A percentile compares a stretch with the other conserved stretches of the same genome.
Evolutionary conservation across 2,113 vertebrate species (phyloP).

Genomic region (mouse (Mus musculus)): DNA sequence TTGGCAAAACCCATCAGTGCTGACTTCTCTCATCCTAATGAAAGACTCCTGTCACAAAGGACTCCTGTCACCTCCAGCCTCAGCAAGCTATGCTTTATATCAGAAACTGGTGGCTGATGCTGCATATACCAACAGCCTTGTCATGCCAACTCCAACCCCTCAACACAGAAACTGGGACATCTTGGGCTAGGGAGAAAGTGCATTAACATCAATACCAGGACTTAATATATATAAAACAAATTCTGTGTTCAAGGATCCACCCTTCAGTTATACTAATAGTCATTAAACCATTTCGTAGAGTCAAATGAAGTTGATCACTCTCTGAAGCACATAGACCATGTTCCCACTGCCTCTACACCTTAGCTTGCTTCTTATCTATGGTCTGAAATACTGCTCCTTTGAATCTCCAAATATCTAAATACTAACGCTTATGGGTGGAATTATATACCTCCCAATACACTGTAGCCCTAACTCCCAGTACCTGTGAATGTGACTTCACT

Average conservation of each 20-base stretch:
- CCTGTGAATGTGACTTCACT: neutral
- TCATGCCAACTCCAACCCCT: neutral
- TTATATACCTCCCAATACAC: neutral
- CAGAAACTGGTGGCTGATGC: neutral
- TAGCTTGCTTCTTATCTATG: neutral
- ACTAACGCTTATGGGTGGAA: neutral
- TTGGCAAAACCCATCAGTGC: conserved; percentile 11
- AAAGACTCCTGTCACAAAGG: neutral
- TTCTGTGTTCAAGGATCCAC: neutral
- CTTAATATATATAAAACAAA: neutral
- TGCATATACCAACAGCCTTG: neutral
- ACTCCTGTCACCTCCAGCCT: neutral
- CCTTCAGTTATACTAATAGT: neutral
- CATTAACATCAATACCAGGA: neutral
- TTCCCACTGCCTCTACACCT: neutral
- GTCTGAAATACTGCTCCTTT: neutral
- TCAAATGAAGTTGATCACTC: neutral
- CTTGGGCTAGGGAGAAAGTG: neutral
- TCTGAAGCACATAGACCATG: neutral
- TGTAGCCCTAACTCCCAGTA: neutral
- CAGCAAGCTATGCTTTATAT: neutral
- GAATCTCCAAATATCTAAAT: neutral
- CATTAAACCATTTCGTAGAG: neutral
- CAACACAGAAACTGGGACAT: neutral
- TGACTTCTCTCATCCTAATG: conserved; percentile 12